phyloP scores from a whole-genome alignment of 2,797 vertebrate species.

The Cirrhinus mrigala region DNA sequence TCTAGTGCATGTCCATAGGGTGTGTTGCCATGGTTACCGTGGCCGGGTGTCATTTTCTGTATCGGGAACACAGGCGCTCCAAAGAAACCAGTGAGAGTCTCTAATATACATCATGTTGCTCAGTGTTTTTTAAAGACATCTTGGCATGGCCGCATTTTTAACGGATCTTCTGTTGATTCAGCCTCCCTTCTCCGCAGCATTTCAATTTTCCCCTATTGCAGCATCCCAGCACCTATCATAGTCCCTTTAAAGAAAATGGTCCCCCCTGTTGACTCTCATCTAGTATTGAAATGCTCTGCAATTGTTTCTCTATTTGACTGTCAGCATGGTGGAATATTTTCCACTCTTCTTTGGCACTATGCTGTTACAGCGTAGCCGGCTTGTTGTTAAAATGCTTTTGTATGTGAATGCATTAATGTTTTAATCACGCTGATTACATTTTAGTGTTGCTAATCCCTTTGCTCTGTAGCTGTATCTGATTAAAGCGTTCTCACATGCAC shows the following conservation, averaged over 20 bases:
- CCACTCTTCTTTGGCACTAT: slow-evolving; percentile 11
- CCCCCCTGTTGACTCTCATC: slow-evolving; percentile 71
- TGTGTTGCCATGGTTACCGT: slow-evolving; percentile 60
- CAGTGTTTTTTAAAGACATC: slow-evolving; percentile 21
- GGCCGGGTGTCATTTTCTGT: slow-evolving; percentile 53
- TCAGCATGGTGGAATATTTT: slow-evolving; percentile 50
- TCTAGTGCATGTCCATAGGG: slow-evolving; percentile 58
- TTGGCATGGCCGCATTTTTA: slow-evolving; percentile 20
- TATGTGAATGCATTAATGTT: slow-evolving; percentile 61
- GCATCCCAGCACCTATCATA: slow-evolving; percentile 43
- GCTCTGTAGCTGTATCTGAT: slow-evolving; percentile 67
- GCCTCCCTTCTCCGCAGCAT: slow-evolving; percentile 39
- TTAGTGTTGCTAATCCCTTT: slow-evolving; percentile 68
- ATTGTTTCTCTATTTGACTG: slow-evolving; percentile 59
- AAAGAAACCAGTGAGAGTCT: slow-evolving; percentile 24
- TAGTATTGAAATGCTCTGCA: slow-evolving; percentile 60
- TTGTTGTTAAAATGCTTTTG: slow-evolving; percentile 47
- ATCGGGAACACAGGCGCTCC: slow-evolving; percentile 40
- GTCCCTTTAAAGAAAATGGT: slow-evolving; percentile 62
- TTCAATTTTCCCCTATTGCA: slow-evolving; percentile 44
- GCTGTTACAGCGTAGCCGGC: slow-evolving; percentile 28
- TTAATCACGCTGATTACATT: slow-evolving; percentile 72
- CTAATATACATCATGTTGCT: slow-evolving; percentile 38
- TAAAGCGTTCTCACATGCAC: slow-evolving; percentile 67
- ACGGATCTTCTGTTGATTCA: slow-evolving; percentile 31